These are phyloP conservation scores for Melanchra persicariae DNA, from an alignment of 2,888 invertebrate species.

Conservation along the genomic window DNA sequence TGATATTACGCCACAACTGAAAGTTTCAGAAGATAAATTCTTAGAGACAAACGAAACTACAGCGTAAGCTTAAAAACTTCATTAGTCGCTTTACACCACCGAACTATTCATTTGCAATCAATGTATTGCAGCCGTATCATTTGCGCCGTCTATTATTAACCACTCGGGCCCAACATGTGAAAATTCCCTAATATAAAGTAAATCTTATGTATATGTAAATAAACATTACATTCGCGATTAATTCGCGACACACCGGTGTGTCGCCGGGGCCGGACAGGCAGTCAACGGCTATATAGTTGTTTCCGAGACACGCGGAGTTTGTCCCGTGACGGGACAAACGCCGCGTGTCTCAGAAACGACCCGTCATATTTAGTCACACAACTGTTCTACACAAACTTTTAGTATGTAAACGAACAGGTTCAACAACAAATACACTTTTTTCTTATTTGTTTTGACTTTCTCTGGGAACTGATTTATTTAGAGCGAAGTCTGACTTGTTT, in stretches of 20 bases:
- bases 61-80: not conserved
- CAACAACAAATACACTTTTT: not conserved
- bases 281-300: not conserved
- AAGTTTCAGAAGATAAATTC: slow-evolving; percentile 7
- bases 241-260: too few species aligned
- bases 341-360: too few species aligned
- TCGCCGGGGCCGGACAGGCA: too few species aligned
- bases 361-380: not conserved
- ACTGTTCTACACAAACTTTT: not conserved
- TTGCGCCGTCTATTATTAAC: too few species aligned
- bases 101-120: not conserved
- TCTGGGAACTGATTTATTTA: not conserved
- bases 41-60: too few species aligned
- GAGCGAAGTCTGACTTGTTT: not conserved
- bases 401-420: not conserved
- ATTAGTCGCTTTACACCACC: not conserved
- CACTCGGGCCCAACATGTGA: too few species aligned
- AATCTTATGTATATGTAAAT: too few species aligned
- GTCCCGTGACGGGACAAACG: too few species aligned
- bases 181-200: too few species aligned
- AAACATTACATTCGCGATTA: too few species aligned
- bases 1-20: too few species aligned
- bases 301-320: not conserved
- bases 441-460: not conserved
- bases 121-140: too few species aligned